Evolutionary conservation across 2,797 vertebrate species (phyloP).

Genomic region (Chloroceryle amazona): DNA sequence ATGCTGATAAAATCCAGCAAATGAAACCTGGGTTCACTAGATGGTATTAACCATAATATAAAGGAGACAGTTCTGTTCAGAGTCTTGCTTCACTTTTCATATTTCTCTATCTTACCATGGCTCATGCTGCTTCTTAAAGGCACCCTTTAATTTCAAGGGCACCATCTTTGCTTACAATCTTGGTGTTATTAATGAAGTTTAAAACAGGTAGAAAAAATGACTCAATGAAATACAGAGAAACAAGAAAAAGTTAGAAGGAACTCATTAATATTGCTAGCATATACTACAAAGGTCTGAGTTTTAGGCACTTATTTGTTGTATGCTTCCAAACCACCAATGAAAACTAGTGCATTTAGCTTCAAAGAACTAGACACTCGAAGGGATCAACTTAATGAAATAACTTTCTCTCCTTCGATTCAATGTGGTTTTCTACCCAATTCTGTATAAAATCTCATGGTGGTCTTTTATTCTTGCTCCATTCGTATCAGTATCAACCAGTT

Average conservation of each 20-base stretch:
- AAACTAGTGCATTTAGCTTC: background rate
- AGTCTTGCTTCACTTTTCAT: background rate
- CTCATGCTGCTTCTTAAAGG: background rate
- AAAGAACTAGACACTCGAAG: background rate
- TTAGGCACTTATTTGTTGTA: background rate
- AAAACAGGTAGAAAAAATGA: background rate
- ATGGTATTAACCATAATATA: background rate
- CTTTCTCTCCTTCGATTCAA: background rate
- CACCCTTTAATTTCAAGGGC: background rate
- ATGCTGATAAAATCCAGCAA: constrained; percentile 16
- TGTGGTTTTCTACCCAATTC: background rate
- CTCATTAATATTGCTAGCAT: background rate
- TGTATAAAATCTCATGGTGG: background rate
- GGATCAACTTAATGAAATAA: background rate
- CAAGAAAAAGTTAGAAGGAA: background rate
- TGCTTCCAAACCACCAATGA: background rate
- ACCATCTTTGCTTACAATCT: background rate
- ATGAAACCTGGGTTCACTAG: background rate
- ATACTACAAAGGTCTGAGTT: background rate
- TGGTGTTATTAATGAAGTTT: background rate
- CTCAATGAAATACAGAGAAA: background rate
- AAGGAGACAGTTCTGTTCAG: background rate
- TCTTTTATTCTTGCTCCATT: background rate
- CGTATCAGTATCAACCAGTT: background rate
- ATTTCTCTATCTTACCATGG: background rate